Base-by-base conservation (phyloP, 2,113 vertebrate species). In the Tapirus terrestris region DNA sequence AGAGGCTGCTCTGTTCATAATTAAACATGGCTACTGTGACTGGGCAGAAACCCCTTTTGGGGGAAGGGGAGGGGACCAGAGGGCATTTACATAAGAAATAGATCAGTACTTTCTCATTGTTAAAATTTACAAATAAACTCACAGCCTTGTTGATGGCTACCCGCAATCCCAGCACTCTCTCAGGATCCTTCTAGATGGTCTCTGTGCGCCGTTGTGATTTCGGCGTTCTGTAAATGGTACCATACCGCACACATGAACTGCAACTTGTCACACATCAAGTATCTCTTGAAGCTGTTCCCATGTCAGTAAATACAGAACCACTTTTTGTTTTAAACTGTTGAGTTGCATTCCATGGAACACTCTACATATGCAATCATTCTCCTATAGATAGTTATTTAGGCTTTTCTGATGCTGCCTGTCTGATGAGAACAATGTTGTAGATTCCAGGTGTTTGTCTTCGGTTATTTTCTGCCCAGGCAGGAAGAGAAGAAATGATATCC, bases 321-420 rank as follows among this genome's bases (percentile, higher is more conserved):
- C 31, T 45, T 75, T 43, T 17, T n/a, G 2, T 56, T 60, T 83
- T 31, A 63, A 81, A 29, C 43, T 3, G 25, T 60, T 10, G 25
- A 3, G 0, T 60, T 20, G 4, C 48, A 33, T n/a, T 10, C 31
- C 16, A 3, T 5, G 72, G 23, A 56, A 5, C 9, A 14, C 16
- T 60, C 12, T 36, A 1, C 7, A 2, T 31, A 5, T 31, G 23
- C 2, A 29, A 3, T 65, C 70, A 8, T 56, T 72, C 43, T 73
- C 18, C 79, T 80, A 0, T 13, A 33, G 43, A 21, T 48, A 31
- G 63, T 10, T n/a, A 58, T 23, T 43, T 27, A 39, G 12, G 5
- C 18, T 89, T 88, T 84, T 67, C 43, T 33, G 51, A 77, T 65
- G 18, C 9, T 39, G 3, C 70, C n/a, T 84, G 20, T 79, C 16